Evolutionary conservation across 1,140 invertebrate species (phyloP).

Genomic region (Cecropterus lyciades): DNA sequence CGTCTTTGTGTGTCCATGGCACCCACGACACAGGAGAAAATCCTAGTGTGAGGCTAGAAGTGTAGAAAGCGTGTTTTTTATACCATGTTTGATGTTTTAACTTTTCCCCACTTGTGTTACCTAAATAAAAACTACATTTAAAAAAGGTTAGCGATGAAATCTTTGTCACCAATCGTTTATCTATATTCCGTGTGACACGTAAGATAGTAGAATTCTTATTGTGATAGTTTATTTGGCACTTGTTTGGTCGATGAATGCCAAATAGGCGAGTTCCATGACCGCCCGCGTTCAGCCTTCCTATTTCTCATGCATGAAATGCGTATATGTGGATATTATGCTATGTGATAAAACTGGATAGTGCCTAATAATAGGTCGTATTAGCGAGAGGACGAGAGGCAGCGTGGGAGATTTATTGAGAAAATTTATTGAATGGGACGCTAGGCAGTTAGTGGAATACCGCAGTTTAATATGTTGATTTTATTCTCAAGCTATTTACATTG

Average conservation of each 20-base stretch:
- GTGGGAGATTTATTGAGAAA: slow-evolving; percentile 37
- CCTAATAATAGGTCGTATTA: slow-evolving; percentile 40
- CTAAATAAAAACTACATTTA: too few relatives aligned
- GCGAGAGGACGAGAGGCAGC: slow-evolving; percentile 31
- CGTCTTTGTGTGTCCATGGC: too few relatives aligned
- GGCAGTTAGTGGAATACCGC: slow-evolving; percentile 12
- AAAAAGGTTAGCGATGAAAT: not conserved
- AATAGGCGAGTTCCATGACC: slow-evolving; percentile 78
- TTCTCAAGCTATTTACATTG: not conserved
- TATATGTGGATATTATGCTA: slow-evolving; percentile 40
- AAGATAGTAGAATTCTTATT: slow-evolving; percentile 68
- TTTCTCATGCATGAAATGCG: slow-evolving; percentile 48
- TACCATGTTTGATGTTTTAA: too few relatives aligned
- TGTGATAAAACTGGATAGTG: slow-evolving; percentile 46
- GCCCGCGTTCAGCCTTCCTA: slow-evolving; percentile 45
- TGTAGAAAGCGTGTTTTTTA: too few relatives aligned
- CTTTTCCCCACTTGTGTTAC: too few relatives aligned
- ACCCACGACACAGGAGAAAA: too few relatives aligned
- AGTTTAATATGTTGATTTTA: slow-evolving; percentile 12
- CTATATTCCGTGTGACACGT: not conserved
- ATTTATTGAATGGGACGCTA: slow-evolving; percentile 24
- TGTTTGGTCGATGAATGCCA: slow-evolving; percentile 70
- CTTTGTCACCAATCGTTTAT: not conserved
- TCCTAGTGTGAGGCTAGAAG: too few relatives aligned
- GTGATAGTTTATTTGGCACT: slow-evolving; percentile 79